A percentile compares a stretch with the other conserved stretches of the same genome.
phyloP scores from a whole-genome alignment of 2,888 invertebrate species.

The Neocrepidodera transversa region DNA sequence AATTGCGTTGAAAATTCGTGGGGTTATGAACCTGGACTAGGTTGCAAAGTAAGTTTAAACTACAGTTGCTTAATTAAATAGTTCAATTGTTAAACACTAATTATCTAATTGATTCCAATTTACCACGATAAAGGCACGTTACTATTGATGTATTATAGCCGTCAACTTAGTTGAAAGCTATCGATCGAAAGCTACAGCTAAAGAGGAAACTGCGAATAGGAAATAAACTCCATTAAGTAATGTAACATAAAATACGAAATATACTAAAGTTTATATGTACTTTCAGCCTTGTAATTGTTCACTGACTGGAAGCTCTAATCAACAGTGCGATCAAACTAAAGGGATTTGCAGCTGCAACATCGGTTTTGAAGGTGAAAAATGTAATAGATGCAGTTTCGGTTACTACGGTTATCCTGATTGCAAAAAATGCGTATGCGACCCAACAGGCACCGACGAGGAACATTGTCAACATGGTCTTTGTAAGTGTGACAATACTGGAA shows the following conservation, averaged over 20 bases:
- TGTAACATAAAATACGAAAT: too few species aligned
- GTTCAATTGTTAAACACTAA: too few species aligned
- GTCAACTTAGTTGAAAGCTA: too few species aligned
- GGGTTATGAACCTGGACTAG: conserved; percentile 76
- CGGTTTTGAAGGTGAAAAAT: conserved; percentile 79
- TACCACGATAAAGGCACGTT: too few species aligned
- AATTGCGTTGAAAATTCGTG: conserved; percentile 83
- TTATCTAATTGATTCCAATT: too few species aligned
- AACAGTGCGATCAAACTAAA: conserved; percentile 68
- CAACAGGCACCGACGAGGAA: conserved; percentile 69
- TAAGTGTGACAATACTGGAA: conserved; percentile 78
- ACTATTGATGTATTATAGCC: too few species aligned
- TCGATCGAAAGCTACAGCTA: too few species aligned
- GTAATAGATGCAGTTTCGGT: conserved; percentile 83
- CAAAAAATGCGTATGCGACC: conserved; percentile 82
- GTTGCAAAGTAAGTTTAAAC: conserved; percentile 73
- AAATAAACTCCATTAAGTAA: too few species aligned
- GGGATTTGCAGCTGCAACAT: conserved; percentile 81
- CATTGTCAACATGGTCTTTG: conserved; percentile 66
- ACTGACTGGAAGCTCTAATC: conserved; percentile 70
- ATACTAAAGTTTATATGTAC: too few species aligned
- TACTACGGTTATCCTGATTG: conserved; percentile 91
- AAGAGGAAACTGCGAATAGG: too few species aligned
- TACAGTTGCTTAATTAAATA: too few species aligned
- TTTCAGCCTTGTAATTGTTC: conserved; percentile 75